A percentile compares a stretch with the other conserved stretches of the same genome.
Evolutionary conservation across 1,140 invertebrate species (phyloP).

Genomic region (Ericerus pela): DNA sequence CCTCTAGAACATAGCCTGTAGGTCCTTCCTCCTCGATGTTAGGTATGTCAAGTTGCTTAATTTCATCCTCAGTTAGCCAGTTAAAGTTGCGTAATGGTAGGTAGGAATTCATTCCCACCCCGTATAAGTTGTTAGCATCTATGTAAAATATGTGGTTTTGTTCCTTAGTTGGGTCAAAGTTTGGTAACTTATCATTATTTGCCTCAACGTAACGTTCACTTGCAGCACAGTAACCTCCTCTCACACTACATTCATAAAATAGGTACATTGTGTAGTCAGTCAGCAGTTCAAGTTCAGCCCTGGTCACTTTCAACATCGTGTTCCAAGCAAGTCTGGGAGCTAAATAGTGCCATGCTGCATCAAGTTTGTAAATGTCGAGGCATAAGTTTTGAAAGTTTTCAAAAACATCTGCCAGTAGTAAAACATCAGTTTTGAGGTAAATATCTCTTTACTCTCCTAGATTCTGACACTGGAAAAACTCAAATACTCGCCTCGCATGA

Average conservation of each 20-base stretch:
- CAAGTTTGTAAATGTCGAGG: conserved; percentile 14
- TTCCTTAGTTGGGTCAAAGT: conserved; percentile 29
- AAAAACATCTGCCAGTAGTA: conserved; percentile 31
- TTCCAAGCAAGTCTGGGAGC: conserved; percentile 31
- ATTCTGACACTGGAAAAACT: conserved; percentile 27
- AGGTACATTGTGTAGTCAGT: conserved; percentile 32
- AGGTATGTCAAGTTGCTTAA: conserved; percentile 27
- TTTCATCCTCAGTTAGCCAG: conserved; percentile 29
- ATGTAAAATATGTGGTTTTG: conserved; percentile 32
- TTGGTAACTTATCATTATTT: conserved; percentile 34
- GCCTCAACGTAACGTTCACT: conserved; percentile 30
- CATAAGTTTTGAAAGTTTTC: conserved; percentile 32
- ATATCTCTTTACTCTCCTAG: conserved; percentile 32
- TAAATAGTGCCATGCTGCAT: conserved; percentile 26
- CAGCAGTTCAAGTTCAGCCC: conserved; percentile 33
- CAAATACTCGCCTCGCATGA: conserved; percentile 30
- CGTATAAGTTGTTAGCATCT: conserved; percentile 41
- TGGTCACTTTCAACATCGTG: conserved; percentile 30
- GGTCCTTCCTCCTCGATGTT: conserved; percentile 25
- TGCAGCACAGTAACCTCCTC: conserved; percentile 27
- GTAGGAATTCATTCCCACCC: conserved; percentile 32
- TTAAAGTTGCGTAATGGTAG: conserved; percentile 33
- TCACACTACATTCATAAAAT: conserved; percentile 29
- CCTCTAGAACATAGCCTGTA: conserved; percentile 38
- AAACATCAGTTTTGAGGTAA: conserved; percentile 33